phyloP scores from a whole-genome alignment of 1,140 invertebrate species.

The Heliconius hewitsoni region DNA sequence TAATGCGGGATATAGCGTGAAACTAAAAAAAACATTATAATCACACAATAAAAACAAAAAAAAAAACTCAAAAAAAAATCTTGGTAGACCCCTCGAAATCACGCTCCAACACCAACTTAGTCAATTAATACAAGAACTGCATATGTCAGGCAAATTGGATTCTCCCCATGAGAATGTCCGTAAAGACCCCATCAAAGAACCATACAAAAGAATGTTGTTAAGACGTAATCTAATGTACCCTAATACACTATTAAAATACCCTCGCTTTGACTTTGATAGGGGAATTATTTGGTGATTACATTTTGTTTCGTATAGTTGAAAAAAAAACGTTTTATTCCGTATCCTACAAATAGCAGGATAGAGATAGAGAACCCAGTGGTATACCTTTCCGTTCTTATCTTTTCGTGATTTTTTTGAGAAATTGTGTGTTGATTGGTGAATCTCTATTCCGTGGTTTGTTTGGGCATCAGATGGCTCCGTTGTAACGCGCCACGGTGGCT shows the following conservation, averaged over 20 bases:
- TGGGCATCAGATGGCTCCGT: no score
- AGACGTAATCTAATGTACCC: conserved; percentile 34
- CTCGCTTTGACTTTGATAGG: not conserved
- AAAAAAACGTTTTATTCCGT: no score
- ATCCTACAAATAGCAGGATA: no score
- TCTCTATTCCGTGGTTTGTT: no score
- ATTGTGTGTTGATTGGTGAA: no score
- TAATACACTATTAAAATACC: conserved; percentile 36
- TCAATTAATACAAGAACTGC: conserved; percentile 36
- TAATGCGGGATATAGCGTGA: no score
- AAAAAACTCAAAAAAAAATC: not conserved
- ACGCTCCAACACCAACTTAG: conserved; percentile 26
- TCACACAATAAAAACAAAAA: not conserved
- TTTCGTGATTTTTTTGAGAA: no score
- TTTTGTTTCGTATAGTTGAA: no score
- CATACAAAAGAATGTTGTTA: conserved; percentile 41
- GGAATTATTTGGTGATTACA: not conserved
- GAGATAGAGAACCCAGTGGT: no score
- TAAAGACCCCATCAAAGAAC: conserved; percentile 16
- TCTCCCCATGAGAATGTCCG: conserved; percentile 34
- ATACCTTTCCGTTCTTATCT: no score
- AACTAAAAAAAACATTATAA: not conserved
- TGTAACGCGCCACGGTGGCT: no score
- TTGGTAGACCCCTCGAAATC: not conserved
- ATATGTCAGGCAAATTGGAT: conserved; percentile 39